A percentile compares a stretch with the other conserved stretches of the same genome.
phyloP scores from a whole-genome alignment of 1,140 invertebrate genomes.

The Lanistes nyassanus region DNA sequence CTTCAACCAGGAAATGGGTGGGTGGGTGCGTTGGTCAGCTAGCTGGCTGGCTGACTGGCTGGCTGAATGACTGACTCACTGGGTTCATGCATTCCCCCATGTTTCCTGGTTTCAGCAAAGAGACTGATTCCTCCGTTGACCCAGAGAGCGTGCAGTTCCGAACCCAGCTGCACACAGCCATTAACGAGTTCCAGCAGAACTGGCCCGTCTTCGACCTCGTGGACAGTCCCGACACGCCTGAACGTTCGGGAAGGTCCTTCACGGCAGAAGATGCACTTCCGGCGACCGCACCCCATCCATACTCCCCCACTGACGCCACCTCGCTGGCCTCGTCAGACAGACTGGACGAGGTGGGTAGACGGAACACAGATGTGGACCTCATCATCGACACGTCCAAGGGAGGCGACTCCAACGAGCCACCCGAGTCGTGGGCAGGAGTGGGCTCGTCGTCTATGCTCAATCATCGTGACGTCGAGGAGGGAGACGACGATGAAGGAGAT shows the following conservation, averaged over 20 bases:
- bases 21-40: too few relatives aligned
- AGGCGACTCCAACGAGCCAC: neutral
- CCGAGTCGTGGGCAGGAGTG: neutral
- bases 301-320: neutral
- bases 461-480: neutral
- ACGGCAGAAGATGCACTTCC: neutral
- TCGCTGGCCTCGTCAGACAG: neutral
- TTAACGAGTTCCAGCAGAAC: slow-evolving; percentile 40
- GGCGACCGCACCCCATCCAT: neutral
- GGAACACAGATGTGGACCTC: neutral
- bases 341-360: neutral
- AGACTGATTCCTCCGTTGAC: slow-evolving; percentile 32
- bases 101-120: slow-evolving; percentile 30
- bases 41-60: too few relatives aligned
- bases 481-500: neutral
- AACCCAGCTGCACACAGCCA: slow-evolving; percentile 39
- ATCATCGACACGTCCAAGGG: slow-evolving; percentile 6
- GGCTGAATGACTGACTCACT: too few relatives aligned
- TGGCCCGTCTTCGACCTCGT: slow-evolving; percentile 50
- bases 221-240: neutral
- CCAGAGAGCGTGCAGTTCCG: slow-evolving; percentile 44
- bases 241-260: neutral
- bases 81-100: too few relatives aligned
- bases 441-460: slow-evolving; percentile 9
- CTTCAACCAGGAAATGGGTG: too few relatives aligned